These are phyloP conservation scores for Tachyglossus aculeatus DNA, from an alignment of 2,797 vertebrate genomes.

Conservation along the genomic window DNA sequence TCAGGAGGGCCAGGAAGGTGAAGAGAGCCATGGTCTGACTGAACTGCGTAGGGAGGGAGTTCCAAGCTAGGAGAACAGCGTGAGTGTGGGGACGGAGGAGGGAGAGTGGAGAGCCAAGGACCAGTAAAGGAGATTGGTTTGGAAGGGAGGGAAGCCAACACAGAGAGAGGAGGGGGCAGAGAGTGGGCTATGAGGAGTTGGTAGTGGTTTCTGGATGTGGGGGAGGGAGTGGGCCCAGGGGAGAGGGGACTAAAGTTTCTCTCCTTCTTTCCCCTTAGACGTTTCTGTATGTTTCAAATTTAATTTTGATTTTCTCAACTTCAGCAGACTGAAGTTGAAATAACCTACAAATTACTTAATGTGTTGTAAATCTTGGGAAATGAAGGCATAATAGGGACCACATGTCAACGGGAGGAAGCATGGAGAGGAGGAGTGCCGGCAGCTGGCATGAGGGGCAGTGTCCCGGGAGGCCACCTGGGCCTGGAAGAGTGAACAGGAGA, in stretches of 20 bases:
- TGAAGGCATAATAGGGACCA: conserved; percentile 85
- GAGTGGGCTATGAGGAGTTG: not conserved
- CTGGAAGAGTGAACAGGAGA: conserved; percentile 4
- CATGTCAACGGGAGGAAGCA: conserved; percentile 76
- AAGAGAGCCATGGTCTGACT: not conserved
- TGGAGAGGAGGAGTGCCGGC: conserved; percentile 58
- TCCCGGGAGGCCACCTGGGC: not conserved
- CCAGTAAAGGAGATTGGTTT: too few relatives aligned
- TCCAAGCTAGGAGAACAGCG: not conserved
- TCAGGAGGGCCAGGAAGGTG: not conserved
- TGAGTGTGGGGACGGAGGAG: too few relatives aligned
- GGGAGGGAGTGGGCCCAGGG: not conserved
- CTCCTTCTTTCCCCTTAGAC: conserved; percentile 73
- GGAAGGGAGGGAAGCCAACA: not conserved
- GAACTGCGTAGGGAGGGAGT: not conserved
- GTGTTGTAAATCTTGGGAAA: conserved; percentile 88
- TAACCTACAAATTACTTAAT: conserved; percentile 91
- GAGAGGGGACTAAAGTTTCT: conserved; percentile 11
- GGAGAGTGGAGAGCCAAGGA: too few relatives aligned
- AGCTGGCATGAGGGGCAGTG: conserved; percentile 25
- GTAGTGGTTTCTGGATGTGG: not conserved
- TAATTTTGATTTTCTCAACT: conserved; percentile 83
- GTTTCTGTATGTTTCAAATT: conserved; percentile 82
- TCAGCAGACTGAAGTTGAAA: conserved; percentile 86
- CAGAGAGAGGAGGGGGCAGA: not conserved